Evolutionary conservation across 2,113 vertebrate species (phyloP), one percentile per base, ranked within the genome.

Genomic region (Gambusia affinis): DNA sequence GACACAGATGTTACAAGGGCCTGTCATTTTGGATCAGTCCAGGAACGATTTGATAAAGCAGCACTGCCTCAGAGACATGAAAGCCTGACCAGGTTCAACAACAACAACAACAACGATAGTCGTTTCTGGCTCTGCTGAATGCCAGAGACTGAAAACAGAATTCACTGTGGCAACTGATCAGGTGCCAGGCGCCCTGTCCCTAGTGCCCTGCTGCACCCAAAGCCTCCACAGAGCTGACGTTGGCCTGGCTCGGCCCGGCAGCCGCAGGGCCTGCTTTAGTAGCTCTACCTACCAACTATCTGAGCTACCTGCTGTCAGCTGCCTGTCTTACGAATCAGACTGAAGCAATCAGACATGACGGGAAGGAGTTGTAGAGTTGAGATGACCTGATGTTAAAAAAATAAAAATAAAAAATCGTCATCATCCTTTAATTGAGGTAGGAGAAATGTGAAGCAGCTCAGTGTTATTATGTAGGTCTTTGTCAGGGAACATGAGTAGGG

Each of bases 91-190:
- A 83, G 82, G 81, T 82, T 80, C 77, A 81, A 83, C 81, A 87
- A 35, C 35, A 8, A 33, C 76, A 81, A 83, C 81, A 87, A 75
- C 81, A 86, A 76, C 86, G 80, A 79, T 70, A 72, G 75, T 86
- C 79, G 82, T 87, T 84, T 78, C 74, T 83, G 77, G 77, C 86
- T 73, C 17, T 64, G 80, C 84, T 85, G 87, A 89, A 91, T 85
- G 82, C 79, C 88, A 84, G 54, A 78, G 92, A 92, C 89, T n/a
- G 88, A 85, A 71, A 82, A 88, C 75, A 88, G 84, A 91, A 91
- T 88, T 90, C 75, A 67, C 85, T 87, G 84, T 88, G 89, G 85
- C 80, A 87, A 92, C 83, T 87, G 85, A 92, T 92, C 85, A 83
- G 87, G 84, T 87, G 85, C 90, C 91, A 91, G 83, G 85, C 44